Evolutionary conservation across 2,797 vertebrate genomes (phyloP).

Genomic region (Anomalospiza imberbis): DNA sequence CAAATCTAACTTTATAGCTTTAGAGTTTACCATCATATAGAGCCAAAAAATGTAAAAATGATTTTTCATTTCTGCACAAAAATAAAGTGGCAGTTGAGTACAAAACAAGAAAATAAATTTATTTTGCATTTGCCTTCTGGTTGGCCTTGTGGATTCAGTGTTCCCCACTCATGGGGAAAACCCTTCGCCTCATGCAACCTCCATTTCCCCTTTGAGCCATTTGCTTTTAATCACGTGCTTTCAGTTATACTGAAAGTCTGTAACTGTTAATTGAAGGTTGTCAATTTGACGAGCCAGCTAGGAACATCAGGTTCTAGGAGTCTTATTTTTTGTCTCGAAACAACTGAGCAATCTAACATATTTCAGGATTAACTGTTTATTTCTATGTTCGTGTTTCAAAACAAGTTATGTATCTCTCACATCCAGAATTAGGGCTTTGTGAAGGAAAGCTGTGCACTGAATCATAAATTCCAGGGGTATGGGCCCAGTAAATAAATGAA

Average conservation of each 20-base stretch:
- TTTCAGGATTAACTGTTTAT: background rate
- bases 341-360: background rate
- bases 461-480: background rate
- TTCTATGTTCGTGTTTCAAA: background rate
- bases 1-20: background rate
- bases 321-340: background rate
- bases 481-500: background rate
- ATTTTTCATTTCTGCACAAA: background rate
- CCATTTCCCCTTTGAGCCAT: constrained; percentile 44
- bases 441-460: background rate
- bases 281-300: background rate
- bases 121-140: background rate
- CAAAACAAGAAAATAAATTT: background rate
- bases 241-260: constrained; percentile 3
- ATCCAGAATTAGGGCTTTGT: background rate
- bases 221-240: constrained; percentile 42
- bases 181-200: background rate
- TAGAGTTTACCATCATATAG: background rate
- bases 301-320: background rate
- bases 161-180: background rate
- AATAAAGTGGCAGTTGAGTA: background rate
- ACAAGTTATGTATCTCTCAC: background rate
- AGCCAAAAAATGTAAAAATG: background rate
- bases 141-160: background rate
- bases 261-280: background rate